Evolutionary conservation across 1,140 invertebrate genomes (phyloP), one percentile per base, ranked within the genome.

Genomic region (Chironomus striatipennis): DNA sequence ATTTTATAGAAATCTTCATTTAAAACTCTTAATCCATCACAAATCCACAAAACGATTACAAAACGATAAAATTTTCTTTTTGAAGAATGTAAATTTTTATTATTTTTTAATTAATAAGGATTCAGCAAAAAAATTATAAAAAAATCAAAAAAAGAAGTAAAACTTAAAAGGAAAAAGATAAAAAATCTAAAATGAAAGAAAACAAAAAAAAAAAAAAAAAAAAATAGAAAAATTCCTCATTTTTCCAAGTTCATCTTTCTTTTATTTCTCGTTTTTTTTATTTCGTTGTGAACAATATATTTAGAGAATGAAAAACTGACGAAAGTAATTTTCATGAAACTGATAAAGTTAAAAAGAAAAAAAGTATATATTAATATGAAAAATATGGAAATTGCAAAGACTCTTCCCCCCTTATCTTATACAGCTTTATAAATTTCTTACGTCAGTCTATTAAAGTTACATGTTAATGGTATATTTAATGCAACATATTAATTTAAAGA

Each of bases 401-500:
- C 47, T 57, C n/a, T 57, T 57, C 47, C 12, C 12, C 47, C n/a
- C 47, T 57, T 57, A n/a, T n/a, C n/a, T n/a, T 57, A 57, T 57
- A 57, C 47, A 57, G 47, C 47, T 57, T 57, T 57, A 57, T 57
- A 57, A 57, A 57, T 57, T 57, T 57, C 47, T 57, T 57, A 57
- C 47, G 47, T 57, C 47, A 57, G 47, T 57, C 47, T 57, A 57
- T 57, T 57, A 57, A 57, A 57, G 47, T 57, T 57, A 57, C 47
- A 57, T 57, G 47, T 57, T 57, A 57, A 57, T 57, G 47, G 47
- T 57, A 57, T 57, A 57, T 57, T 57, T n/a, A 57, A 57, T 57
- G 47, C 12, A 57, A 57, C 9, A 57, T n/a, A 57, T n/a, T 57
- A 57, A 57, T 57, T 57, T 57, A 57, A 57, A 12, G 43, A 47